These are phyloP conservation scores for Helleia helle DNA, from an alignment of 2,888 invertebrate species.

Conservation along the genomic window DNA sequence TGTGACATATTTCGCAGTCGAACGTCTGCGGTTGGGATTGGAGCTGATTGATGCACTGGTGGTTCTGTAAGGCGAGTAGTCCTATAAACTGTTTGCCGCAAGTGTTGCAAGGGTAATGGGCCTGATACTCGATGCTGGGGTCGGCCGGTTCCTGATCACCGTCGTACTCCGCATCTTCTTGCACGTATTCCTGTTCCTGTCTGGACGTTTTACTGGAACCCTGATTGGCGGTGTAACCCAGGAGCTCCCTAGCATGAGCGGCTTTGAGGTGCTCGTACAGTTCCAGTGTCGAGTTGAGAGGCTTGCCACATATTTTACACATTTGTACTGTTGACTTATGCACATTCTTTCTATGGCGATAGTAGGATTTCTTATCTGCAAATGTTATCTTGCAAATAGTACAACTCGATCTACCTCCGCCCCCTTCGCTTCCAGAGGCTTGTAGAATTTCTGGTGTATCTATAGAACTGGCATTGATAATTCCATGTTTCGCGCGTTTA, in stretches of 20 bases:
- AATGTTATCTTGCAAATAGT: constrained; percentile 76
- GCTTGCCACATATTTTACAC: constrained; percentile 78
- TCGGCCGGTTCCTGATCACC: constrained; percentile 48
- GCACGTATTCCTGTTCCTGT: constrained; percentile 33
- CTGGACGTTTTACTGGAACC: constrained; percentile 46
- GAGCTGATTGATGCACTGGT: constrained; percentile 63
- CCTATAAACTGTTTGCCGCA: constrained; percentile 74
- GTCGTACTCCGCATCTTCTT: constrained; percentile 53
- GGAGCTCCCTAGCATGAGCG: constrained; percentile 69
- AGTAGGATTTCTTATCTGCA: constrained; percentile 73
- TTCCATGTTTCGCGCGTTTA: constrained; percentile 67
- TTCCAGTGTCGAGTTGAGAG: constrained; percentile 76
- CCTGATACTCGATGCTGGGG: constrained; percentile 58
- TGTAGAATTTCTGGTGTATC: constrained; percentile 33
- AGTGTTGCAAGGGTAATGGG: constrained; percentile 67
- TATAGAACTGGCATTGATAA: constrained; percentile 40
- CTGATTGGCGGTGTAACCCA: constrained; percentile 62
- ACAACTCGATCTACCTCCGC: constrained; percentile 66
- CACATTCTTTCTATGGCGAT: constrained; percentile 73
- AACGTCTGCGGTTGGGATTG: constrained; percentile 55
- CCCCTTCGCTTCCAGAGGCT: constrained; percentile 21
- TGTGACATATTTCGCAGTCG: constrained; percentile 78
- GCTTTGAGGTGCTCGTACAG: constrained; percentile 76
- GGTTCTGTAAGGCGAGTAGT: constrained; percentile 65
- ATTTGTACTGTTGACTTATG: constrained; percentile 69